Conservation (phyloP, 2,113 vertebrate species). For the Thymallus thymallus region DNA sequence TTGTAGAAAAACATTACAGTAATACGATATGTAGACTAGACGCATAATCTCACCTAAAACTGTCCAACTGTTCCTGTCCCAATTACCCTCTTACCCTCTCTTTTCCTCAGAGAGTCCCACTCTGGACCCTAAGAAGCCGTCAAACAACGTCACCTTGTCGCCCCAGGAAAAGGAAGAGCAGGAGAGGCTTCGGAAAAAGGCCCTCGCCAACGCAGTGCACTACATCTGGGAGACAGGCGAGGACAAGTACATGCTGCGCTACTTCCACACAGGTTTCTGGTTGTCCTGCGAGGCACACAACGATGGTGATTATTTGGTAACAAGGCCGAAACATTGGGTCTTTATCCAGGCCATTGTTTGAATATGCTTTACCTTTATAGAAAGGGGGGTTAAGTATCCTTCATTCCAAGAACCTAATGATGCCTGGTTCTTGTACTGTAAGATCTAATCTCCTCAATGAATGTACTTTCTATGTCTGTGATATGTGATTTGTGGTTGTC, state of each 20-base stretch:
- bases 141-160: conserved; percentile 59
- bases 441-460: too few species aligned
- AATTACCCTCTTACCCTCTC: too few species aligned
- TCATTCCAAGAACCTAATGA: too few species aligned
- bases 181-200: conserved; percentile 54
- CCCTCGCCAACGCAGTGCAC: conserved; percentile 75
- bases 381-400: too few species aligned
- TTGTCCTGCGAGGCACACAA: conserved; percentile 80
- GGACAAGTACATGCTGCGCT: conserved; percentile 81
- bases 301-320: conserved; percentile 54
- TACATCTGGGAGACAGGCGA: conserved; percentile 85
- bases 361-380: too few species aligned
- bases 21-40: not conserved
- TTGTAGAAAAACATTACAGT: not conserved
- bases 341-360: too few species aligned
- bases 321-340: too few species aligned
- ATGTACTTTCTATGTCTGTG: too few species aligned
- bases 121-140: conserved; percentile 46
- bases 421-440: too few species aligned
- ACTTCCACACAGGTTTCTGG: conserved; percentile 85
- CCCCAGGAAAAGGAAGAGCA: conserved; percentile 65
- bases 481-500: too few species aligned
- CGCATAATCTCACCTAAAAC: not conserved
- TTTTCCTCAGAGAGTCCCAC: conserved; percentile 62
- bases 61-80: too few species aligned